These are phyloP conservation scores for Bicyclus anynana DNA, from an alignment of 1,140 invertebrate species.

Conservation along the genomic window DNA sequence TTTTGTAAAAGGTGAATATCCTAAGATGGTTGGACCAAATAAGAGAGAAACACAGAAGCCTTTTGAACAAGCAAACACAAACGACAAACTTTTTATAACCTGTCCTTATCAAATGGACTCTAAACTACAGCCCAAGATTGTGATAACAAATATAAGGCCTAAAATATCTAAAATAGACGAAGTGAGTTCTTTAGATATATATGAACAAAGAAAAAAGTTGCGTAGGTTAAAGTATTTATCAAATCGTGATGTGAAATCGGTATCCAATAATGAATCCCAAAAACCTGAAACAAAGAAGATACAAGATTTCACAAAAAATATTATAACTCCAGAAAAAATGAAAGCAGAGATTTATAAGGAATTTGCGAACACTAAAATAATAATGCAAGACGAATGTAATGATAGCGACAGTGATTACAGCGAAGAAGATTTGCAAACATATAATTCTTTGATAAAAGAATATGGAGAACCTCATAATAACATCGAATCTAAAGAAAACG, in stretches of 20 bases:
- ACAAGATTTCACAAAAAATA: slow-evolving; percentile 37
- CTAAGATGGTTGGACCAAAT: slow-evolving; percentile 36
- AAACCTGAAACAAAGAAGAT: slow-evolving; percentile 46
- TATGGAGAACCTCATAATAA: slow-evolving; percentile 24
- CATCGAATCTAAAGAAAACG: slow-evolving; percentile 23
- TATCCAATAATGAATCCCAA: slow-evolving; percentile 21
- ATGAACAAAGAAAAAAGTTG: slow-evolving; percentile 59
- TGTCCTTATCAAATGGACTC: slow-evolving; percentile 62
- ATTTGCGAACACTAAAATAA: slow-evolving; percentile 44
- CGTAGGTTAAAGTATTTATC: slow-evolving; percentile 53
- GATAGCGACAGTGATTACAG: slow-evolving; percentile 65
- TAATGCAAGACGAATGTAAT: slow-evolving; percentile 32
- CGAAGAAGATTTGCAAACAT: slow-evolving; percentile 53
- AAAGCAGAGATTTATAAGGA: slow-evolving; percentile 63
- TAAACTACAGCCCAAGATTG: slow-evolving; percentile 59
- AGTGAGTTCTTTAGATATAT: slow-evolving; percentile 64
- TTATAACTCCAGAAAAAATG: slow-evolving; percentile 69
- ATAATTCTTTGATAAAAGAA: slow-evolving; percentile 53
- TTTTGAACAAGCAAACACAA: slow-evolving; percentile 39
- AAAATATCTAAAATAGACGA: slow-evolving; percentile 50
- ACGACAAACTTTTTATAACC: slow-evolving; percentile 54
- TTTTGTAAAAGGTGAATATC: slow-evolving; percentile 38
- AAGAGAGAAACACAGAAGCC: slow-evolving; percentile 40
- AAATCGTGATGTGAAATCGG: slow-evolving; percentile 41
- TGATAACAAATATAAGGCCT: slow-evolving; percentile 54